Evolutionary conservation across 2,888 invertebrate species (phyloP).

Genomic region (Stenodera caucasica): DNA sequence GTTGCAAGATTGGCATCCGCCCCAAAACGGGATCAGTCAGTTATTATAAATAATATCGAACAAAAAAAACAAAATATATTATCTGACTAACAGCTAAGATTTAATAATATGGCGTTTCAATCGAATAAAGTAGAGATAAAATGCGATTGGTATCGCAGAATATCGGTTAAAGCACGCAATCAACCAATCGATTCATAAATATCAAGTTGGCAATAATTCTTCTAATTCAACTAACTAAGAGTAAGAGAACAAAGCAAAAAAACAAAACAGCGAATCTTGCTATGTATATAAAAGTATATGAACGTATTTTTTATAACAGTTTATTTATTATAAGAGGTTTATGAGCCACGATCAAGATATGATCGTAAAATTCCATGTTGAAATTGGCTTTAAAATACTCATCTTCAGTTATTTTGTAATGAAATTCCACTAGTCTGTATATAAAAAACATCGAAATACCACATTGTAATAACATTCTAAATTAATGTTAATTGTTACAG

Average conservation of each 20-base stretch:
- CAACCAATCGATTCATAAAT: slow-evolving; percentile 15
- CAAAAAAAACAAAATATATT: neutral
- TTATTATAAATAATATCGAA: neutral
- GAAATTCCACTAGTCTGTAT: too few species aligned
- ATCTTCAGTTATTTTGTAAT: neutral
- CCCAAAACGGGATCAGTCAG: neutral
- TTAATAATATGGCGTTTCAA: slow-evolving; percentile 7
- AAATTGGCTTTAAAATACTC: neutral
- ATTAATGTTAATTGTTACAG: slow-evolving; percentile 4
- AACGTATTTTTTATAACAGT: neutral
- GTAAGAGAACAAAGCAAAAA: neutral
- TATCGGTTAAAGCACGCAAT: slow-evolving; percentile 19
- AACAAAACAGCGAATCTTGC: neutral
- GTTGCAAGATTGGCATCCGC: too few species aligned
- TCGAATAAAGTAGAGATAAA: slow-evolving; percentile 19
- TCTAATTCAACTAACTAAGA: neutral
- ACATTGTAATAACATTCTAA: neutral
- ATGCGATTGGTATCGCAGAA: slow-evolving; percentile 18
- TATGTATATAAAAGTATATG: neutral
- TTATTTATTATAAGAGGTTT: neutral
- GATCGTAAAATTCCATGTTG: neutral
- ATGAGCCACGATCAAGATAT: neutral
- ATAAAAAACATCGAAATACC: neutral
- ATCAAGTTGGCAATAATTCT: neutral
- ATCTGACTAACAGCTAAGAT: neutral